These are phyloP conservation scores for Baronia brevicornis DNA, from an alignment of 2,888 invertebrate genomes.

Conservation along the genomic window DNA sequence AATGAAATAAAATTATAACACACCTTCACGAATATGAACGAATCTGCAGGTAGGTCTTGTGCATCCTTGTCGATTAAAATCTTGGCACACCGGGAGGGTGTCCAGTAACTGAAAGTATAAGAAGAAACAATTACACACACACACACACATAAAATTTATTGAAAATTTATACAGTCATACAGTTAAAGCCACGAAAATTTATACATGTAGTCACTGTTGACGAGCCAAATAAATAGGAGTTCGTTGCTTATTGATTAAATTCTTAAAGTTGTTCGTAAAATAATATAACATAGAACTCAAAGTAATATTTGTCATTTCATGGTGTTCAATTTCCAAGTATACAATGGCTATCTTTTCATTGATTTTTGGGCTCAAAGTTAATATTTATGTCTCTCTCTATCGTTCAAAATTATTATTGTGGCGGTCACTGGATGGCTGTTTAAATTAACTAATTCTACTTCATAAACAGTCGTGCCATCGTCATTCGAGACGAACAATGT, in stretches of 20 bases:
- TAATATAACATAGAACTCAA: too few species aligned
- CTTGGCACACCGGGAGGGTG: constrained; percentile 99
- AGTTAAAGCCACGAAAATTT: constrained; percentile 34
- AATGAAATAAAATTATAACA: constrained; percentile 32
- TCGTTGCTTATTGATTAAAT: too few species aligned
- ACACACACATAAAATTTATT: constrained; percentile 15
- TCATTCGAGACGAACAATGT: constrained; percentile 1
- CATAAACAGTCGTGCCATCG: constrained; percentile 53
- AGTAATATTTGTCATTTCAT: too few species aligned
- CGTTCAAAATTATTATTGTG: constrained; percentile 25
- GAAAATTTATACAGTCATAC: constrained; percentile 34
- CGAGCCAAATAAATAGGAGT: not conserved
- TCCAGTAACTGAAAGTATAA: constrained; percentile 95
- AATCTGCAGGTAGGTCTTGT: constrained; percentile 98
- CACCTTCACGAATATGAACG: constrained; percentile 98
- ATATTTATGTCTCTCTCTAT: too few species aligned
- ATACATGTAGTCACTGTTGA: constrained; percentile 13
- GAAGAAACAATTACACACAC: constrained; percentile 45
- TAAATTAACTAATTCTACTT: constrained; percentile 46
- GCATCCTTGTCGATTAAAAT: constrained; percentile 99
- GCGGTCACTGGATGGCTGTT: constrained; percentile 42
- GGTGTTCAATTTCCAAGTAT: too few species aligned
- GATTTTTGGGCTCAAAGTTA: too few species aligned
- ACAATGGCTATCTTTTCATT: too few species aligned
- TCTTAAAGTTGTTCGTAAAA: too few species aligned